A percentile compares a stretch with the other conserved stretches of the same genome.
Conservation (phyloP, 2,888 invertebrate species). For the Smittia aterrima region DNA sequence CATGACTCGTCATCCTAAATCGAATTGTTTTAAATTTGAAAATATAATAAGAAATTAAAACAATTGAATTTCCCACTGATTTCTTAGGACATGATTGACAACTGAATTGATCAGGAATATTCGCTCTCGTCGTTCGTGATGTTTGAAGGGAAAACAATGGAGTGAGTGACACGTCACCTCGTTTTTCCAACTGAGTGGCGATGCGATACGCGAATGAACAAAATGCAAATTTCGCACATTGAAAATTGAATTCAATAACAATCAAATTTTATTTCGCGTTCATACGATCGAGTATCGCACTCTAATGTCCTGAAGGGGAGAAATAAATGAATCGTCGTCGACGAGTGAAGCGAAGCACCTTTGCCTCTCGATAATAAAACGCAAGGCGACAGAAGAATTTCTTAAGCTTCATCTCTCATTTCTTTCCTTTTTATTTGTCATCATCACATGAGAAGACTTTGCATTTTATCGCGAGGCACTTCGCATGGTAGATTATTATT, state of each 20-base stretch:
- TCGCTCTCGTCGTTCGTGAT: background rate
- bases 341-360: background rate
- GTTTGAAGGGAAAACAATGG: background rate
- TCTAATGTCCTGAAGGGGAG: constrained; percentile 37
- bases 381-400: background rate
- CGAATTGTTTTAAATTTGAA: constrained; percentile 2
- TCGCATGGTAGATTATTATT: constrained; percentile 36
- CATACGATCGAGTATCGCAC: background rate
- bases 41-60: constrained; percentile 2
- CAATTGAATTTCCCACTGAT: constrained; percentile 17
- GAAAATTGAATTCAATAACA: constrained; percentile 40
- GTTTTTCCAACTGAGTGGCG: constrained; percentile 6
- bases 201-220: background rate
- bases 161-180: constrained; percentile 10
- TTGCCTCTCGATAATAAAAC: constrained; percentile 10
- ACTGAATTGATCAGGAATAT: background rate
- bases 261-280: constrained; percentile 36
- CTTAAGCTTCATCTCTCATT: constrained; percentile 15
- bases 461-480: constrained; percentile 17
- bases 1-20: background rate
- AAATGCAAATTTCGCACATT: constrained; percentile 10
- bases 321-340: background rate
- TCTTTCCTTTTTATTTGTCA: constrained; percentile 20
- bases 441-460: constrained; percentile 27
- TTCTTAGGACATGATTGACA: background rate